These are phyloP conservation scores for Protophormia terraenovae DNA, from an alignment of 2,888 invertebrate species.

Conservation along the genomic window DNA sequence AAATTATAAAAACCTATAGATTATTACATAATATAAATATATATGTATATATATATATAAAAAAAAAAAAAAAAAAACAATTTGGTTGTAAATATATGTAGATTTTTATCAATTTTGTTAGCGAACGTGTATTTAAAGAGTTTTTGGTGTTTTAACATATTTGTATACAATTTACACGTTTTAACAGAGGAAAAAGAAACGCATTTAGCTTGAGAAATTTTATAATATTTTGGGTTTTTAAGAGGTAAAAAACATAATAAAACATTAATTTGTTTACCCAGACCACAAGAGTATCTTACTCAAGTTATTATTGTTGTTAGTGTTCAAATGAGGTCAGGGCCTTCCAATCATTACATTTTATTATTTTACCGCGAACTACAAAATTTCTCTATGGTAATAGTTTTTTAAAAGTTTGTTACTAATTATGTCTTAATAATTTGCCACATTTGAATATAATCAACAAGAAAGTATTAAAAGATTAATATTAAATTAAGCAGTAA, in stretches of 20 bases:
- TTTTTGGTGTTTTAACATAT: slow-evolving; percentile 30
- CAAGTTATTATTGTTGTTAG: neutral
- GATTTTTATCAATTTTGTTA: slow-evolving; percentile 47
- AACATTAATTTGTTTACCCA: slow-evolving; percentile 1
- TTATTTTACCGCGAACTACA: neutral
- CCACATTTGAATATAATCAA: neutral
- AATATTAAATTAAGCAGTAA: too few species aligned
- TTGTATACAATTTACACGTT: slow-evolving; percentile 14
- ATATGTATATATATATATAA: too few species aligned
- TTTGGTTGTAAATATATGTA: slow-evolving; percentile 4
- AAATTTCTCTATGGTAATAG: neutral
- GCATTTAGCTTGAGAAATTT: slow-evolving; percentile 1
- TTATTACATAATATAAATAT: slow-evolving; percentile 49
- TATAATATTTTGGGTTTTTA: neutral
- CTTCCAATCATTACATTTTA: neutral
- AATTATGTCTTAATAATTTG: neutral
- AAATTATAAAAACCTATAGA: slow-evolving; percentile 27
- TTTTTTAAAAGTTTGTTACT: neutral
- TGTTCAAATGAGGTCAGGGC: neutral
- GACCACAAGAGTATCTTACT: neutral
- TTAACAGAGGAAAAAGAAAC: slow-evolving; percentile 13
- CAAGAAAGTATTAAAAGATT: too few species aligned
- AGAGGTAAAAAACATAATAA: neutral
- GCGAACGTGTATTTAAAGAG: slow-evolving; percentile 13
- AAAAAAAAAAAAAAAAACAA: neutral